Evolutionary conservation across 2,797 vertebrate genomes (phyloP), one percentile per base, ranked within the genome.

Genomic region (Glossophaga mutica): DNA sequence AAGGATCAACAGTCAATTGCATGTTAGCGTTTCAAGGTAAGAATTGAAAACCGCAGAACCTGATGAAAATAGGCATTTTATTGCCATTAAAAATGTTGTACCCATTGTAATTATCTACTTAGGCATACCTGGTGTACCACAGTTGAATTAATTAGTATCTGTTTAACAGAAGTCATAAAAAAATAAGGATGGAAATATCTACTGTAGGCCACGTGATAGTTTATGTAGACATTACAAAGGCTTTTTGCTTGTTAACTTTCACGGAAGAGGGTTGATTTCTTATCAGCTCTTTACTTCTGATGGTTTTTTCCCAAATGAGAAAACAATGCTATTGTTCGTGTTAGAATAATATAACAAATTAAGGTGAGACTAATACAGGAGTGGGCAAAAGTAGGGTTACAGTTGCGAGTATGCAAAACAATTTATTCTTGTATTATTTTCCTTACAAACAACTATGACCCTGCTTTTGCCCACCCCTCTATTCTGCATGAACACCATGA

Each of bases 11-110:
- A 97, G 98, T 99, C 98, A 99, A 99, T 98, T 99, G 99, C 98
- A 99, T 99, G 48, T 98, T 99, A 97, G 98, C 99, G 91, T 99
- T 99, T 98, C 99, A 99, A 99, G 99, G 99, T 99, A 98, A 99
- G 96, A 94, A 77, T 6, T 92, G 81, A 65, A 81, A 92, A 88
- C 59, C 83, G 39, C 42, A 82, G 90, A 94, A 95, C 84, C 52
- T 10, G 29, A 50, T 16, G 91, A 59, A 79, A 59, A 90, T 91
- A 97, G 91, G 59, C 95, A 78, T 68, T 34, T 71, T 76, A 57
- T 76, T 87, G 18, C 2, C 11, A 70, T 96, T 91, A 76, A 88
- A 92, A 93, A 46, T 86, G 24, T 68, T 87, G 24, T 34, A 44
- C 9, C 14, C 52, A 29, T 52, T 81, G 2, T 81, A 46, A 62